These are phyloP conservation scores for Danionella cerebrum DNA, from an alignment of 2,113 vertebrate species.

Conservation along the genomic window DNA sequence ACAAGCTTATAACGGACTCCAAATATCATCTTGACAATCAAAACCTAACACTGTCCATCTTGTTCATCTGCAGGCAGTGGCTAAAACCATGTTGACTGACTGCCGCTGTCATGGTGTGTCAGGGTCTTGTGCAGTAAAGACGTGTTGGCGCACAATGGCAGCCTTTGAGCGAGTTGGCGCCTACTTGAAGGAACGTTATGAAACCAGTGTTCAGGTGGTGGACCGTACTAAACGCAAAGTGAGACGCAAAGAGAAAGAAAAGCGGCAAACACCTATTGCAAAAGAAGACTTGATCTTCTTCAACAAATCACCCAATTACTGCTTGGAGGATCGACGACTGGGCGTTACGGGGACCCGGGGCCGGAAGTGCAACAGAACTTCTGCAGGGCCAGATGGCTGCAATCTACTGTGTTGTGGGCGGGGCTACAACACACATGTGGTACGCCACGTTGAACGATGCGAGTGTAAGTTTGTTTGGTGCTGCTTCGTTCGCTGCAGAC, in stretches of 20 bases:
- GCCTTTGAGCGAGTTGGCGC: slow-evolving; percentile 79
- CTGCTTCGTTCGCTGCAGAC: slow-evolving; percentile 87
- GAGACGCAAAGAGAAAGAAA: slow-evolving; percentile 76
- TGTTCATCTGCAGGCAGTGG: slow-evolving; percentile 68
- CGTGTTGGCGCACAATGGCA: slow-evolving; percentile 92
- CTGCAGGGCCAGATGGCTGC: slow-evolving; percentile 75
- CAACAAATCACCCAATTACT: slow-evolving; percentile 93
- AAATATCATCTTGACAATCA: background rate
- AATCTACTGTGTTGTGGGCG: slow-evolving; percentile 91
- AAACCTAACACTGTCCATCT: background rate
- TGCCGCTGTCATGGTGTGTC: slow-evolving; percentile 96
- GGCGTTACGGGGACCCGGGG: slow-evolving; percentile 84
- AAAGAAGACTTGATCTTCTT: slow-evolving; percentile 82
- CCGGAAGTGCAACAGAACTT: slow-evolving; percentile 83
- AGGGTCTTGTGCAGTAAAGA: slow-evolving; percentile 95
- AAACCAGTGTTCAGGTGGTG: slow-evolving; percentile 81
- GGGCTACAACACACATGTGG: slow-evolving; percentile 91
- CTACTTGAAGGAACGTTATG: slow-evolving; percentile 88
- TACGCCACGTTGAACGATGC: slow-evolving; percentile 81
- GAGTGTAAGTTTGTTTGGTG: slow-evolving; percentile 98
- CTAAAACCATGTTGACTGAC: slow-evolving; percentile 82
- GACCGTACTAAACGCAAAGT: slow-evolving; percentile 72
- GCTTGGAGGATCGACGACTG: slow-evolving; percentile 74
- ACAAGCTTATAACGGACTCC: background rate
- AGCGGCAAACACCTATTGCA: slow-evolving; percentile 57